These are phyloP conservation scores for Lepilemur ruficaudatus DNA, from an alignment of 2,797 vertebrate species.

Conservation along the genomic window DNA sequence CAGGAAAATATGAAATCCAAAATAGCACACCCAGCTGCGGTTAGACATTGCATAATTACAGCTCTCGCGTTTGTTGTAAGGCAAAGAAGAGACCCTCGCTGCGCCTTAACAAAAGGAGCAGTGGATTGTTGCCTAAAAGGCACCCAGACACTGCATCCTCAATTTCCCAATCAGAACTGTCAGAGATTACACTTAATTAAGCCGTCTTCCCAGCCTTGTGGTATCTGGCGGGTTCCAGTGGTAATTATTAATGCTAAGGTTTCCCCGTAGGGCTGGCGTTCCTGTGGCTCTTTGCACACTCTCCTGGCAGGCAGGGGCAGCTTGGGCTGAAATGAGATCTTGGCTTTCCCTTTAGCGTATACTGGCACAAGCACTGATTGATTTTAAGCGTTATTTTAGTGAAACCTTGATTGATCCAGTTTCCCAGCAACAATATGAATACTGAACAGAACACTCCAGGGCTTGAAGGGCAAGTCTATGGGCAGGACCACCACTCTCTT, in stretches of 20 bases:
- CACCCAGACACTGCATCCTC: conserved; percentile 37
- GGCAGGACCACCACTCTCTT: neutral
- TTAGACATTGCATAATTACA: conserved; percentile 52
- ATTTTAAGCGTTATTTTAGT: neutral
- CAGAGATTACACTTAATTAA: conserved; percentile 54
- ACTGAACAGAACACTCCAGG: neutral
- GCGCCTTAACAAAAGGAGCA: conserved; percentile 25
- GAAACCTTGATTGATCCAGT: neutral
- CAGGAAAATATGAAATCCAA: conserved; percentile 65
- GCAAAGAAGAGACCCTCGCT: conserved; percentile 48
- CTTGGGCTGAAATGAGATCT: neutral
- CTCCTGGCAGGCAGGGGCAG: neutral
- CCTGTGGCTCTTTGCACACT: neutral
- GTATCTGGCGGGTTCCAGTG: neutral
- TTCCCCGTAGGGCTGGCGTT: conserved; percentile 26
- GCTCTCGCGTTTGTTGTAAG: conserved; percentile 47
- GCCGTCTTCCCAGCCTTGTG: neutral
- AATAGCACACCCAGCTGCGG: conserved; percentile 48
- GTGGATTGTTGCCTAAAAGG: neutral
- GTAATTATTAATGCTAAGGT: conserved; percentile 11
- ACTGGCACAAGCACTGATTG: neutral
- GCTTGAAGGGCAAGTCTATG: neutral
- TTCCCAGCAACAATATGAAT: neutral
- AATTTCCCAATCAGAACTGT: conserved; percentile 59
- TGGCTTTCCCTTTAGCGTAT: neutral